Evolutionary conservation across 2,888 invertebrate species (phyloP), one percentile per base, ranked within the genome.

Genomic region (Drosophila limbata): DNA sequence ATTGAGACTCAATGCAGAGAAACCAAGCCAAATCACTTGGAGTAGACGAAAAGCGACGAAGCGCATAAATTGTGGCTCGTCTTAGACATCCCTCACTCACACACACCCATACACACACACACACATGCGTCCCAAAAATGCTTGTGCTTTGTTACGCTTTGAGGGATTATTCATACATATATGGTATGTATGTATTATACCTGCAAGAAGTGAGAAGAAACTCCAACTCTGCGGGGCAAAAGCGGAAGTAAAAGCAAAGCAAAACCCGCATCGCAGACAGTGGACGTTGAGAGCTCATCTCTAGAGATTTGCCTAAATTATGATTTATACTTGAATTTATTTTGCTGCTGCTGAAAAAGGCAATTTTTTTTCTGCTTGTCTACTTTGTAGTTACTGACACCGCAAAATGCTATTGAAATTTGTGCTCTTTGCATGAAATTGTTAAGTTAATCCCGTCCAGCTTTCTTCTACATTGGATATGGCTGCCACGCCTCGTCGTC

Each of bases 301-400:
- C 85, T 59, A 69, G 85, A 85, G 85, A 85, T 81, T 88, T 84
- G 79, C 73, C 88, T 84, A 85, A 88, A 88, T 85, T 85, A 88
- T 85, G 88, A 85, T 85, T 85, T 85, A 88, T 85, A 81, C 72
- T 63, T 74, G 65, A 73, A 74, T 85, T 77, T 74, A 70, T 75
- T 70, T 73, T 72, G 55, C 5, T 52, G n/a, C 11, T 53, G 33
- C 13, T 44, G 57, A 31, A 51, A 50, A 67, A 59, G 59, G 45
- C 61, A 68, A 76, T 61, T 79, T 70, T 67, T 79, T 70, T 66
- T 68, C 40, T 39, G 42, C 50, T 48, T 61, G 52, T 37, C 56
- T 65, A 40, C 37, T 59, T 42, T 40, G 60, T 71, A 79, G 79
- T 69, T 77, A 77, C 86, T 69, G 81, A 77, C 64, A 73, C 64